Base-by-base conservation (phyloP, 23 tunicate species). In the Halocynthia aurantium region DNA sequence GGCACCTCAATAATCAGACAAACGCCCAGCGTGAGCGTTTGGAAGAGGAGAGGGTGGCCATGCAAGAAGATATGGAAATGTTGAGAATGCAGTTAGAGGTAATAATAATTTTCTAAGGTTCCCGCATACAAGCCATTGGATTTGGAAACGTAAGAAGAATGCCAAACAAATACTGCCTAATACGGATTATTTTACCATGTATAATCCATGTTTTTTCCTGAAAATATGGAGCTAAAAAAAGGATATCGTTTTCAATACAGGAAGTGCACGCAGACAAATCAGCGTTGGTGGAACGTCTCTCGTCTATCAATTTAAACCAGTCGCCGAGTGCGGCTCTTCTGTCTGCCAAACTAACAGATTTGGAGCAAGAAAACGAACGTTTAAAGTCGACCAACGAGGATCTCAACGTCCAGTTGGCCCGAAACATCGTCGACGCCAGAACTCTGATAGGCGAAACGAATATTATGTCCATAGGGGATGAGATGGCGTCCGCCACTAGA, bases 351-450 rank as follows among this genome's bases (percentile, higher is more conserved):
- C 78, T 74, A 17, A 54, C 78, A 18, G 61, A 81, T 72, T 72
- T 91, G 22, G 82, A 76, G 52, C 52, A 61, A 65, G 97, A 91
- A 70, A 91, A 91, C 55, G 97, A 81, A 13, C 61, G 88, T 65
- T 76, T 91, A 17, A 85, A 85, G 65, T 21, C 40, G 53, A 82
- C 80, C 19, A 85, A 90, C 67, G 97, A 90, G 49, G 97, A 90
- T 13, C 67, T 90, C 64, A 81, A 68, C 54, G 90, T 58, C 22
- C 90, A 90, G 72, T 72, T 90, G 22, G 97, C 97, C 7, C 97
- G 87, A 51, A 81, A 90, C 56, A 67, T 90, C 49, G 52, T 79
- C 52, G 91, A 85, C 51, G 97, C 80, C 9, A 77, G 97, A 5
- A 69, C 89, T n/a, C 76, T 90, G 64, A 87, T 85, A 71, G 83